A percentile compares a stretch with the other conserved stretches of the same genome.
These are phyloP conservation scores for Heliornis fulica DNA, from an alignment of 2,113 vertebrate species.

Conservation along the genomic window DNA sequence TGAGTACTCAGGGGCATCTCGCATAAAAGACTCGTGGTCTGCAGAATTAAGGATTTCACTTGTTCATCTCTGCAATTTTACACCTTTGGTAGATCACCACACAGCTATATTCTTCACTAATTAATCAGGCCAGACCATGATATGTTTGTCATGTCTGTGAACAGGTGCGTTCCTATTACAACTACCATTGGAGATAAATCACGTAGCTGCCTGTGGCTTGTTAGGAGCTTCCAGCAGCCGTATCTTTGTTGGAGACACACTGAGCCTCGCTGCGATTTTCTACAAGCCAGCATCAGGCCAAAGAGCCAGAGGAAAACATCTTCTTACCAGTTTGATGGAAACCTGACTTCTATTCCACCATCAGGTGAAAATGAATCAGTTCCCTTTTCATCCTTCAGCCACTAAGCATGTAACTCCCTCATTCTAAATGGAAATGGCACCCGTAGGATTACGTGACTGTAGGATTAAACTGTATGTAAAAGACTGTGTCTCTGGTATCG, in stretches of 20 bases:
- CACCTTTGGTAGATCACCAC: not conserved
- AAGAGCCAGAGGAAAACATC: not conserved
- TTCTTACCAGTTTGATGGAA: not conserved
- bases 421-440: not conserved
- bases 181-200: not conserved
- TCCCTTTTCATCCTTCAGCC: not conserved
- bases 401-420: not conserved
- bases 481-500: not conserved
- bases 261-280: not conserved
- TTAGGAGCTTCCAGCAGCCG: not conserved
- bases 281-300: not conserved
- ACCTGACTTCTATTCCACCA: not conserved
- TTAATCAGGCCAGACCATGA: not conserved
- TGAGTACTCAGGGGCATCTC: not conserved
- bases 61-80: not conserved
- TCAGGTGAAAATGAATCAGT: not conserved
- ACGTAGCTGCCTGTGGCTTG: not conserved
- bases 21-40: not conserved
- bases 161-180: not conserved
- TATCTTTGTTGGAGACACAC: not conserved
- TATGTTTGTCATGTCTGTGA: not conserved
- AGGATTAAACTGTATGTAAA: not conserved
- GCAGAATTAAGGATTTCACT: not conserved
- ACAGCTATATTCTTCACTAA: not conserved
- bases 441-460: not conserved